A percentile compares a stretch with the other conserved stretches of the same genome.
Evolutionary conservation across 2,113 vertebrate genomes (phyloP).

Genomic region (Hyla sarda): DNA sequence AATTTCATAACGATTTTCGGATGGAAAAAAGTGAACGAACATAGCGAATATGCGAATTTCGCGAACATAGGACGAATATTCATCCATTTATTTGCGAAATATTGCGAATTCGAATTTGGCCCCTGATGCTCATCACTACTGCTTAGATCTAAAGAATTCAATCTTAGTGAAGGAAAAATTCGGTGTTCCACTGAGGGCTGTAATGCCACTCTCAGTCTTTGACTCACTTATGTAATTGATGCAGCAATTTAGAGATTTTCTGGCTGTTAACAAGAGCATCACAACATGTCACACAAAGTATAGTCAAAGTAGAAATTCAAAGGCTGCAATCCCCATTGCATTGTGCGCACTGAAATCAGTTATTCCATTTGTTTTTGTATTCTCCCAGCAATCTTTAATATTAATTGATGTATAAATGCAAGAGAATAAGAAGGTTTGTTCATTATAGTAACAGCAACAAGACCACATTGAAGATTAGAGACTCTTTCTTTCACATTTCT

Average conservation of each 20-base stretch:
- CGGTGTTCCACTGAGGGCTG: not conserved
- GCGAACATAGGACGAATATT: too few species aligned
- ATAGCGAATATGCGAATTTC: too few species aligned
- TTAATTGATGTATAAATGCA: not conserved
- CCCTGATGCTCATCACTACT: too few species aligned
- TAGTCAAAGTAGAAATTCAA: not conserved
- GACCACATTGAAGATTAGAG: not conserved
- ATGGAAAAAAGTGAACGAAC: too few species aligned
- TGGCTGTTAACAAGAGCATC: not conserved
- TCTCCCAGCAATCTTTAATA: not conserved
- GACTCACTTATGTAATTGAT: not conserved
- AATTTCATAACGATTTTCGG: too few species aligned
- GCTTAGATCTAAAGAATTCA: not conserved
- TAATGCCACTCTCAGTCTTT: not conserved
- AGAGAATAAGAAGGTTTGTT: not conserved
- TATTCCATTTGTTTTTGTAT: not conserved
- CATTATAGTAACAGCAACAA: not conserved
- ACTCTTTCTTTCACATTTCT: not conserved
- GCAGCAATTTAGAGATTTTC: not conserved
- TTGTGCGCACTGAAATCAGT: not conserved
- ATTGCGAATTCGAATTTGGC: too few species aligned
- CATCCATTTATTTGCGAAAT: too few species aligned
- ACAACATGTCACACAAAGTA: not conserved
- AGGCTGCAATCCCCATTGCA: not conserved
- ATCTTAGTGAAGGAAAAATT: not conserved